These are phyloP conservation scores for Patella pellucida DNA, from an alignment of 2,888 invertebrate genomes.

Conservation along the genomic window DNA sequence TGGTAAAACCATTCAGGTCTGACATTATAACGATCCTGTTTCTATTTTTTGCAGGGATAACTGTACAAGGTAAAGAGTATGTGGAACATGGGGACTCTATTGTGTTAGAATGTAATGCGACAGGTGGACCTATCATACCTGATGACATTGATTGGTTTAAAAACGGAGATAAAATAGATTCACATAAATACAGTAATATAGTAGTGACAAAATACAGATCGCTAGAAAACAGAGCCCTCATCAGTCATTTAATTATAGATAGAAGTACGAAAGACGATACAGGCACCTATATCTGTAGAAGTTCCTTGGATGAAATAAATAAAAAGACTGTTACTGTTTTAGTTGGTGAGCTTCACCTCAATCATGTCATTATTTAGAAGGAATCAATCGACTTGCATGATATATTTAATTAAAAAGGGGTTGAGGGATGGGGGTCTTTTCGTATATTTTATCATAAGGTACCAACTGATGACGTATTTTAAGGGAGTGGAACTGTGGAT, in stretches of 20 bases:
- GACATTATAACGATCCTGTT: too few species aligned
- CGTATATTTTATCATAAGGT: too few species aligned
- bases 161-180: slow-evolving; percentile 57
- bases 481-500: too few species aligned
- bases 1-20: too few species aligned
- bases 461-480: too few species aligned
- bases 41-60: slow-evolving; percentile 49
- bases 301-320: slow-evolving; percentile 56
- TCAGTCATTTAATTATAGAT: slow-evolving; percentile 57
- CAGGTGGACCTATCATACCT: slow-evolving; percentile 62
- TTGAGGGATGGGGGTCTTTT: too few species aligned
- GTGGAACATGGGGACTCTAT: slow-evolving; percentile 60
- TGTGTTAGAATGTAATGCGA: slow-evolving; percentile 60
- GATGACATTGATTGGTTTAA: slow-evolving; percentile 66
- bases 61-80: slow-evolving; percentile 54
- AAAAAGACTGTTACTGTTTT: slow-evolving; percentile 60
- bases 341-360: slow-evolving; percentile 51
- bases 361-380: background rate
- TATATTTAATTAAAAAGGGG: too few species aligned
- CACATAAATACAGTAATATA: slow-evolving; percentile 49
- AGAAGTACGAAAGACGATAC: slow-evolving; percentile 54
- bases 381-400: background rate
- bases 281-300: slow-evolving; percentile 62
- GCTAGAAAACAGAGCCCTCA: slow-evolving; percentile 54
- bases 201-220: slow-evolving; percentile 60